These are phyloP conservation scores for Drosophila ezoana DNA, from an alignment of 2,888 invertebrate species.

Conservation along the genomic window DNA sequence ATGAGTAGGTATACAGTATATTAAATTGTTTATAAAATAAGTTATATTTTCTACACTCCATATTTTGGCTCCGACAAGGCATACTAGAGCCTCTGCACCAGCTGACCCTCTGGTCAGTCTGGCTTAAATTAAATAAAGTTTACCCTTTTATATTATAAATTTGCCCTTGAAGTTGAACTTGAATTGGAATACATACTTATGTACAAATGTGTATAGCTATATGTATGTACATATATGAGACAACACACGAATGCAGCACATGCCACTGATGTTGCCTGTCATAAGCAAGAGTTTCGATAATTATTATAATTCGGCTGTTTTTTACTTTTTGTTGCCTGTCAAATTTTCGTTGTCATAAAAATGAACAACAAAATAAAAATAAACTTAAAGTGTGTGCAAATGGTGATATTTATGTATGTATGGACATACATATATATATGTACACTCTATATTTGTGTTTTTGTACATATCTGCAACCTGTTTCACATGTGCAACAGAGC, in stretches of 20 bases:
- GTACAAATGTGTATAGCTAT: not conserved
- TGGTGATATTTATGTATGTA: conserved; percentile 17
- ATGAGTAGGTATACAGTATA: too few relatives aligned
- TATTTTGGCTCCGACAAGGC: too few relatives aligned
- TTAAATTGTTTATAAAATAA: too few relatives aligned
- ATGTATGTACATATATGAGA: conserved; percentile 2
- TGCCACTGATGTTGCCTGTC: conserved; percentile 51
- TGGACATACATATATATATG: conserved; percentile 7
- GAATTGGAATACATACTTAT: conserved; percentile 18
- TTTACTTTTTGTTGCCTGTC: conserved; percentile 56
- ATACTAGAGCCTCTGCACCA: not conserved
- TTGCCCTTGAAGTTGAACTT: conserved; percentile 41
- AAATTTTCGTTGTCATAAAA: conserved; percentile 75
- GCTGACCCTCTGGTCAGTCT: not conserved
- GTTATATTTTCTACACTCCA: too few relatives aligned
- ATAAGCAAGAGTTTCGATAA: conserved; percentile 65
- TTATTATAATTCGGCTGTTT: conserved; percentile 65
- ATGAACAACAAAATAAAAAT: conserved; percentile 55
- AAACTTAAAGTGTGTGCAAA: conserved; percentile 71
- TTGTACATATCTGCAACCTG: conserved; percentile 60
- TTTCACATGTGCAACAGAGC: conserved; percentile 56
- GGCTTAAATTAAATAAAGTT: conserved; percentile 7
- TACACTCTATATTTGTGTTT: conserved; percentile 6
- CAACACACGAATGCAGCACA: conserved; percentile 44
- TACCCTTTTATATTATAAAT: conserved; percentile 5